Evolutionary conservation across 2,888 invertebrate genomes (phyloP).

Genomic region (Trissolcus brochymenae): DNA sequence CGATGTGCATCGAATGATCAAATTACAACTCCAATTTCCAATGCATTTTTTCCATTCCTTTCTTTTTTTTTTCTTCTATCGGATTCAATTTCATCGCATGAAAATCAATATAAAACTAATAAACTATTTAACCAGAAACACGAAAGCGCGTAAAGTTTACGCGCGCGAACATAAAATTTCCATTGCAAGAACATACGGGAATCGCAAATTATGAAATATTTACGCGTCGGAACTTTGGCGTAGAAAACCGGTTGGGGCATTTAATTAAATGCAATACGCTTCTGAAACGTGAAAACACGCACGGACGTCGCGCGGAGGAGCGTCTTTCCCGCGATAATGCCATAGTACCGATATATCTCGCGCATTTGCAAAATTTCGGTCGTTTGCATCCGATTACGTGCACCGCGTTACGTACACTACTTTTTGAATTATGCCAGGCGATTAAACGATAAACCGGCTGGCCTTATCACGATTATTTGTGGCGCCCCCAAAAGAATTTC

Average conservation of each 20-base stretch:
- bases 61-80: too few species aligned
- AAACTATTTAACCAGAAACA: too few species aligned
- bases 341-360: conserved; percentile 35
- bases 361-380: conserved; percentile 43
- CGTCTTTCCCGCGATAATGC: conserved; percentile 42
- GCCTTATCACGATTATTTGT: conserved; percentile 57
- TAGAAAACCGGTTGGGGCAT: not conserved
- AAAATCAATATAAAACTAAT: too few species aligned
- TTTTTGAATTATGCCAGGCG: conserved; percentile 51
- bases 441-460: conserved; percentile 51
- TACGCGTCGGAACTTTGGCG: conserved; percentile 2
- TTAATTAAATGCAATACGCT: conserved; percentile 42
- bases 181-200: not conserved
- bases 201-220: conserved; percentile 13
- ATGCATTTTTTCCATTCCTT: too few species aligned
- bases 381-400: conserved; percentile 48
- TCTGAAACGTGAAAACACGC: conserved; percentile 28
- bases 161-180: conserved; percentile 1
- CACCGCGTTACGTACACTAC: conserved; percentile 20
- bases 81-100: too few species aligned
- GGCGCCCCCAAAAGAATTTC: conserved; percentile 11
- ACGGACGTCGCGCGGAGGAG: conserved; percentile 19
- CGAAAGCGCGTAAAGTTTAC: too few species aligned
- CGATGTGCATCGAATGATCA: conserved; percentile 70
- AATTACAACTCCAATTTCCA: conserved; percentile 53